These are phyloP conservation scores for Microctenopoma stevenorrisi DNA, from an alignment of 2,797 vertebrate genomes.

Conservation along the genomic window DNA sequence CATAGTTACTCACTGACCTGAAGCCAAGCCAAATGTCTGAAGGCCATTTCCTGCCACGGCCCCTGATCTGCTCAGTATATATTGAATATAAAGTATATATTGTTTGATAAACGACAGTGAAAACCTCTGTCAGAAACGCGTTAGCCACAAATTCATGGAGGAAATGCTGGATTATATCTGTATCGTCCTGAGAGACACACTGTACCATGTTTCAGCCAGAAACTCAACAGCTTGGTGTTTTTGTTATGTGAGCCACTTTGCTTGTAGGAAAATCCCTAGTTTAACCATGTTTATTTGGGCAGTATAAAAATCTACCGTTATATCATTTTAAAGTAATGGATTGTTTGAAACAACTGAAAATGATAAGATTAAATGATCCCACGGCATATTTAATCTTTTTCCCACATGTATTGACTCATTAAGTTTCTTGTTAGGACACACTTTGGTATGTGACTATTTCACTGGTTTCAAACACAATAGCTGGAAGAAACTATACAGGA, in stretches of 20 bases:
- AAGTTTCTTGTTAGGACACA: neutral
- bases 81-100: slow-evolving; percentile 14
- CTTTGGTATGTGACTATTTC: slow-evolving; percentile 16
- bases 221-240: neutral
- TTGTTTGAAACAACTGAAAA: too few relatives aligned
- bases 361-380: too few relatives aligned
- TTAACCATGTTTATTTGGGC: neutral
- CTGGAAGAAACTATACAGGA: slow-evolving; percentile 10
- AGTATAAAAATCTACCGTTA: neutral
- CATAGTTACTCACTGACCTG: slow-evolving; percentile 45
- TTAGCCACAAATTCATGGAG: slow-evolving; percentile 4
- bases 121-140: slow-evolving; percentile 13
- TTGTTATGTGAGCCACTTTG: neutral
- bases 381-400: neutral
- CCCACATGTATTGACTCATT: neutral
- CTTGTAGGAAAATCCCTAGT: neutral
- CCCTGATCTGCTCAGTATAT: slow-evolving; percentile 10
- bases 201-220: slow-evolving; percentile 33
- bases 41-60: slow-evolving; percentile 33
- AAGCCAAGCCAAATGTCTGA: slow-evolving; percentile 42
- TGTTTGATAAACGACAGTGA: slow-evolving; percentile 38
- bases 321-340: neutral
- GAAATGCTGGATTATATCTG: slow-evolving; percentile 29
- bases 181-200: slow-evolving; percentile 27
- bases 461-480: slow-evolving; percentile 38